A percentile compares a stretch with the other conserved stretches of the same genome.
These are phyloP conservation scores for Nematostella vectensis DNA, from an alignment of 92 coral and sea anemone genomes.

Conservation along the genomic window DNA sequence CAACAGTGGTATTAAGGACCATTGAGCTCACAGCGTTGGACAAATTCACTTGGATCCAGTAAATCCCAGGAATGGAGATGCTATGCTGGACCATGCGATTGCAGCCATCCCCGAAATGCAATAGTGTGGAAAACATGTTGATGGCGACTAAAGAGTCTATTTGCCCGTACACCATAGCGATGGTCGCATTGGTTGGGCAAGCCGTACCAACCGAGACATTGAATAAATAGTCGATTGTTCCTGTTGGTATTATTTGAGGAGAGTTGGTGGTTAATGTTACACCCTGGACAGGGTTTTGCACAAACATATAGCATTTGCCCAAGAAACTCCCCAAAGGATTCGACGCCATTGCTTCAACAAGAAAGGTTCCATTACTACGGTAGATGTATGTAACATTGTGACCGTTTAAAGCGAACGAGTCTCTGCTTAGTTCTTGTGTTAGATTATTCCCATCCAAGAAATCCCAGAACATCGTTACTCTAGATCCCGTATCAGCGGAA, in stretches of 20 bases:
- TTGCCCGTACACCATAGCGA: conserved; percentile 48
- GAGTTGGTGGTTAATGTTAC: conserved; percentile 33
- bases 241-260: conserved; percentile 68
- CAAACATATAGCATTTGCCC: conserved; percentile 9
- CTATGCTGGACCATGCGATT: conserved; percentile 17
- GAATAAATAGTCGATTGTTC: conserved; percentile 38
- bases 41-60: conserved; percentile 35
- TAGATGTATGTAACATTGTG: conserved; percentile 23
- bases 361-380: conserved; percentile 35
- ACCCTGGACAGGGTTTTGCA: conserved; percentile 40
- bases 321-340: conserved; percentile 41
- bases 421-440: conserved; percentile 21
- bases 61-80: conserved; percentile 34
- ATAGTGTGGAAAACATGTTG: too few species aligned
- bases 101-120: conserved; percentile 19
- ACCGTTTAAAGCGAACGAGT: conserved; percentile 15
- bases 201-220: conserved; percentile 27
- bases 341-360: conserved; percentile 20
- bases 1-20: conserved; percentile 34
- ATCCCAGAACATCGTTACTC: conserved; percentile 58
- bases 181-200: conserved; percentile 76
- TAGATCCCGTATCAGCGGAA: conserved; percentile 43
- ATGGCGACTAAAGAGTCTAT: conserved; percentile 1
- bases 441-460: conserved; percentile 40
- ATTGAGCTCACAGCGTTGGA: conserved; percentile 38